These are phyloP conservation scores for Gortyna flavago DNA, from an alignment of 2,888 invertebrate genomes.

Conservation along the genomic window DNA sequence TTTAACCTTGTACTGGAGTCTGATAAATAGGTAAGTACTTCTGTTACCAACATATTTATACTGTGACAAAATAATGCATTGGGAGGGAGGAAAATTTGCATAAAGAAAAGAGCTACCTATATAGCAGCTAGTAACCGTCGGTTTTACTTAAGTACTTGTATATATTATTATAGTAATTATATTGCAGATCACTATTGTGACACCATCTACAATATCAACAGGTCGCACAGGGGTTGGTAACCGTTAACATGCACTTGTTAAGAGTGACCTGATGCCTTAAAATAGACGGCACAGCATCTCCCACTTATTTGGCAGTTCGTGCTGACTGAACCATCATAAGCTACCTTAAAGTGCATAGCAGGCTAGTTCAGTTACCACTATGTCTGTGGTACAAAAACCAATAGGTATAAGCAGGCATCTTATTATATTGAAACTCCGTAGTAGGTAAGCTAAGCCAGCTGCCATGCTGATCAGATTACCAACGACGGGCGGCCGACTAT, in stretches of 20 bases:
- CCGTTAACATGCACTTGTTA: neutral
- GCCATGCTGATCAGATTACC: neutral
- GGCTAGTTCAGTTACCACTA: too few relatives aligned
- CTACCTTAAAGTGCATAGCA: neutral
- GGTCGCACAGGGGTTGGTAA: neutral
- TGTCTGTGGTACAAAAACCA: too few relatives aligned
- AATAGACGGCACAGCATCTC: neutral
- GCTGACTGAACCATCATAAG: neutral
- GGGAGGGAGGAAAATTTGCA: neutral
- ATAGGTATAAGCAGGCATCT: too few relatives aligned
- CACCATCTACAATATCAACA: neutral
- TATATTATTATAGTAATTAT: conserved; percentile 5
- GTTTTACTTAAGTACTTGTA: neutral
- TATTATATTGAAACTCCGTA: neutral
- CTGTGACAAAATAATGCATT: neutral
- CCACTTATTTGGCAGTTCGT: neutral
- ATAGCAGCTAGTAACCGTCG: neutral
- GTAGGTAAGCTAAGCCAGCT: too few relatives aligned
- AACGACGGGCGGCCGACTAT: too few relatives aligned
- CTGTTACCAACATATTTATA: neutral
- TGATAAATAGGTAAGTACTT: neutral
- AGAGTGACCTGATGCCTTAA: neutral
- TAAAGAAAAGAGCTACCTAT: neutral
- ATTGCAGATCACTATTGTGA: neutral
- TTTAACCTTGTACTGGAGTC: neutral